These are phyloP conservation scores for Augiades crinisus DNA, from an alignment of 2,888 invertebrate species.

Conservation along the genomic window DNA sequence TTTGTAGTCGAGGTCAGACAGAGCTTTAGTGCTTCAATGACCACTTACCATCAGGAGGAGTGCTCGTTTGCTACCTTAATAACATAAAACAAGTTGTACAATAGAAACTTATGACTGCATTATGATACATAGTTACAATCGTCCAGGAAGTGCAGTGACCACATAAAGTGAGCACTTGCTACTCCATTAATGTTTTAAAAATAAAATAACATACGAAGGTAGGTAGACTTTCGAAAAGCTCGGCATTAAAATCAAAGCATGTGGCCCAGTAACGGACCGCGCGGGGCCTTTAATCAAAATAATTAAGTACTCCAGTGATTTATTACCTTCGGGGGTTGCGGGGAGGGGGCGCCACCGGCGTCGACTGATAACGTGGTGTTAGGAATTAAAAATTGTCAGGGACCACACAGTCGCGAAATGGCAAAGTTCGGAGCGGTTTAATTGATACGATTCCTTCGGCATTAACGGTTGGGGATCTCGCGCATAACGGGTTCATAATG, in stretches of 20 bases:
- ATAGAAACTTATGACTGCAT: no score
- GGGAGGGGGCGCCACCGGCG: slow-evolving; percentile 7
- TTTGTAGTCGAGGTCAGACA: no score
- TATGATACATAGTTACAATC: no score
- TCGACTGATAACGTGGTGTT: neutral
- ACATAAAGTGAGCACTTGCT: no score
- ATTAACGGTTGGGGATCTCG: neutral
- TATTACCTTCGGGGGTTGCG: slow-evolving; percentile 43
- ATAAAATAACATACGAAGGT: no score
- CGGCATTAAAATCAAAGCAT: slow-evolving; percentile 33
- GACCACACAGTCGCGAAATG: slow-evolving; percentile 14
- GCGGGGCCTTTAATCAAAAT: slow-evolving; percentile 65
- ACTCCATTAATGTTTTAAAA: no score
- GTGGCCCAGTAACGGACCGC: slow-evolving; percentile 47
- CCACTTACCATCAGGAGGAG: no score
- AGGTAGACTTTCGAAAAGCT: slow-evolving; percentile 3
- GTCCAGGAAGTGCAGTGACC: no score
- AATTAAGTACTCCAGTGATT: slow-evolving; percentile 69
- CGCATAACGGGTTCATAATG: neutral
- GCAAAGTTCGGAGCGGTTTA: slow-evolving; percentile 6
- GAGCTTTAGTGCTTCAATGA: no score
- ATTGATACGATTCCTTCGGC: slow-evolving; percentile 8
- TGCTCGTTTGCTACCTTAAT: no score
- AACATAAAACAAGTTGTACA: no score
- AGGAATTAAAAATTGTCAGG: slow-evolving; percentile 12